Conservation (phyloP, 2,113 vertebrate species). For the Ramphastos sulfuratus region DNA sequence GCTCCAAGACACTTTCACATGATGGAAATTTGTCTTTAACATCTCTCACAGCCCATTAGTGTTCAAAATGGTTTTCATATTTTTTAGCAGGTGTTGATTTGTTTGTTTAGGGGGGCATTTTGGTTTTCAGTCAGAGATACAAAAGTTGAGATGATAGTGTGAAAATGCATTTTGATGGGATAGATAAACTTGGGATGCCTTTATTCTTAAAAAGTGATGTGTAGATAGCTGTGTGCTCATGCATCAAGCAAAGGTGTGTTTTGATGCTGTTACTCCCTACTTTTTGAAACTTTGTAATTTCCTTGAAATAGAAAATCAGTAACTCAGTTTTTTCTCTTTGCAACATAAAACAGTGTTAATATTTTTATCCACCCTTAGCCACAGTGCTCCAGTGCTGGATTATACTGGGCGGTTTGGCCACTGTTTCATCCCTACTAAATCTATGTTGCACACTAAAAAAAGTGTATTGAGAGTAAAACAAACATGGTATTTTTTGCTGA, state of each 20-base stretch:
- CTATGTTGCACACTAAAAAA: not conserved
- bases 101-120: not conserved
- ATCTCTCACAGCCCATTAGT: not conserved
- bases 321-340: not conserved
- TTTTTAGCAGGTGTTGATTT: not conserved
- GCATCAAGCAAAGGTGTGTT: not conserved
- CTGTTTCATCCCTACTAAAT: not conserved
- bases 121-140: not conserved
- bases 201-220: not conserved
- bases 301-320: not conserved
- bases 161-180: not conserved
- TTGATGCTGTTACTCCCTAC: not conserved
- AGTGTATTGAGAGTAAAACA: not conserved
- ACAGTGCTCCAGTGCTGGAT: accelerated
- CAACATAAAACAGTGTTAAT: not conserved
- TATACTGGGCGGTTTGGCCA: not conserved
- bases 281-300: not conserved
- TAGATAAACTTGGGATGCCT: not conserved
- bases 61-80: not conserved
- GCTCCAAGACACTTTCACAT: not conserved
- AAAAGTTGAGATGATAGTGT: not conserved
- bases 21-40: not conserved
- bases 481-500: not conserved
- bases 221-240: not conserved
- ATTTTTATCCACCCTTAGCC: not conserved